These are phyloP conservation scores for Megaustenia siamemsis DNA, from an alignment of 2,888 invertebrate genomes.

Conservation along the genomic window DNA sequence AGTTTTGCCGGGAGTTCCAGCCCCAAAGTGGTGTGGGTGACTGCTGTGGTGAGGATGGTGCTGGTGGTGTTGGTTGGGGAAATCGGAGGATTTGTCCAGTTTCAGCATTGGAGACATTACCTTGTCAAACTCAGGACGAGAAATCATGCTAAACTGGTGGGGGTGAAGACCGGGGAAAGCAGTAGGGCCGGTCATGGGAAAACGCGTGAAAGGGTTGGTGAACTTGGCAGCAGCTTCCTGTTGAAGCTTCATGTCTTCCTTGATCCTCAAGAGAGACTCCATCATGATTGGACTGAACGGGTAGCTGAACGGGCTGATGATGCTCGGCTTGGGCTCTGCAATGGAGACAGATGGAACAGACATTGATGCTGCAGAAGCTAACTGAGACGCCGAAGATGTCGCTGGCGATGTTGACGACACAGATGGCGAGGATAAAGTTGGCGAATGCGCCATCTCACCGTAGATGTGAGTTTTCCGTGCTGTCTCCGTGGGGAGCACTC, in stretches of 20 bases:
- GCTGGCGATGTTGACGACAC: slow-evolving; percentile 30
- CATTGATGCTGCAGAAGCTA: slow-evolving; percentile 48
- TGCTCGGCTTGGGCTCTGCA: slow-evolving; percentile 54
- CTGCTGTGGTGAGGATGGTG: slow-evolving; percentile 42
- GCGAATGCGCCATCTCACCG: slow-evolving; percentile 64
- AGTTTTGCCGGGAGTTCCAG: slow-evolving; percentile 43
- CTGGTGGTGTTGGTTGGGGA: slow-evolving; percentile 32
- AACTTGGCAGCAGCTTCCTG: slow-evolving; percentile 64
- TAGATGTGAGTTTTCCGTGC: slow-evolving; percentile 76
- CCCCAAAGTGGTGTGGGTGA: slow-evolving; percentile 52
- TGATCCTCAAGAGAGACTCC: slow-evolving; percentile 69
- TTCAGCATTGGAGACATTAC: slow-evolving; percentile 62
- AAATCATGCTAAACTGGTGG: slow-evolving; percentile 64
- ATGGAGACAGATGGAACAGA: slow-evolving; percentile 46
- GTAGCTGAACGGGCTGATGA: slow-evolving; percentile 52
- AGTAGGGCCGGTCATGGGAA: slow-evolving; percentile 70
- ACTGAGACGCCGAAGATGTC: neutral
- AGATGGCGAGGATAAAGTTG: slow-evolving; percentile 1
- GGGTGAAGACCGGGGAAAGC: slow-evolving; percentile 64
- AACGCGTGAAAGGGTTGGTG: slow-evolving; percentile 65
- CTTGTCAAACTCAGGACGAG: slow-evolving; percentile 64
- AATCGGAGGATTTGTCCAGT: slow-evolving; percentile 60
- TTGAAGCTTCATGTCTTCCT: slow-evolving; percentile 70
- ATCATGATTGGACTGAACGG: slow-evolving; percentile 65
- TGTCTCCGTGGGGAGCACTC: slow-evolving; percentile 61